A percentile compares a stretch with the other conserved stretches of the same genome.
These are phyloP conservation scores for Scotopteryx bipunctaria DNA, from an alignment of 2,888 invertebrate species.

Conservation along the genomic window DNA sequence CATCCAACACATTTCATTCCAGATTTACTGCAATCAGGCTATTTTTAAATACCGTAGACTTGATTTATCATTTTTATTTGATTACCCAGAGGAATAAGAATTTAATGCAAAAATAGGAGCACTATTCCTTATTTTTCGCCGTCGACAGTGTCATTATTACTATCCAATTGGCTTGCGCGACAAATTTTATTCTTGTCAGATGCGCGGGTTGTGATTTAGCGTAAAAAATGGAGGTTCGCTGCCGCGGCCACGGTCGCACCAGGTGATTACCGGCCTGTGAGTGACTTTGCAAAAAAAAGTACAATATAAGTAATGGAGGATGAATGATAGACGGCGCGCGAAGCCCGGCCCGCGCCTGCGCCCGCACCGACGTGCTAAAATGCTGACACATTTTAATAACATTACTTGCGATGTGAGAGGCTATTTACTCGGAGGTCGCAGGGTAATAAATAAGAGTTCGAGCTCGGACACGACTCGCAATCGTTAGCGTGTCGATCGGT, in stretches of 20 bases:
- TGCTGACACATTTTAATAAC: slow-evolving; percentile 83
- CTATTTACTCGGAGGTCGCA: slow-evolving; percentile 77
- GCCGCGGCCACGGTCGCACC: slow-evolving; percentile 73
- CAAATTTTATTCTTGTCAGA: slow-evolving; percentile 82
- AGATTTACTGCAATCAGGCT: slow-evolving; percentile 4
- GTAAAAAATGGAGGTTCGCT: slow-evolving; percentile 77
- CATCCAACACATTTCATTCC: slow-evolving; percentile 5
- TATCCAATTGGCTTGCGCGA: slow-evolving; percentile 79
- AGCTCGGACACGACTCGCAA: slow-evolving; percentile 70
- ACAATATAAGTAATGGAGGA: slow-evolving; percentile 84
- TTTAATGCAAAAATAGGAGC: slow-evolving; percentile 49
- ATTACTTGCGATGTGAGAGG: slow-evolving; percentile 79
- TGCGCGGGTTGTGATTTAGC: slow-evolving; percentile 80
- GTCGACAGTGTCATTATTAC: slow-evolving; percentile 76
- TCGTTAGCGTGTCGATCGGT: slow-evolving; percentile 71
- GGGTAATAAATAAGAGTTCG: slow-evolving; percentile 78
- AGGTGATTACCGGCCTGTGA: slow-evolving; percentile 83
- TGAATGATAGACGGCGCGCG: slow-evolving; percentile 80
- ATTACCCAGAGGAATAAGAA: slow-evolving; percentile 1
- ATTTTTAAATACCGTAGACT: neutral
- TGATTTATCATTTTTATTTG: slow-evolving; percentile 16
- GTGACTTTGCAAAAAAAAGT: slow-evolving; percentile 83
- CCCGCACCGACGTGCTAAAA: slow-evolving; percentile 60
- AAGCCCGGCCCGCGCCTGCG: slow-evolving; percentile 54
- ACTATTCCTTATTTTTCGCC: slow-evolving; percentile 59